These are phyloP conservation scores for Carcharodon carcharias DNA, from an alignment of 2,797 vertebrate species.

Conservation along the genomic window DNA sequence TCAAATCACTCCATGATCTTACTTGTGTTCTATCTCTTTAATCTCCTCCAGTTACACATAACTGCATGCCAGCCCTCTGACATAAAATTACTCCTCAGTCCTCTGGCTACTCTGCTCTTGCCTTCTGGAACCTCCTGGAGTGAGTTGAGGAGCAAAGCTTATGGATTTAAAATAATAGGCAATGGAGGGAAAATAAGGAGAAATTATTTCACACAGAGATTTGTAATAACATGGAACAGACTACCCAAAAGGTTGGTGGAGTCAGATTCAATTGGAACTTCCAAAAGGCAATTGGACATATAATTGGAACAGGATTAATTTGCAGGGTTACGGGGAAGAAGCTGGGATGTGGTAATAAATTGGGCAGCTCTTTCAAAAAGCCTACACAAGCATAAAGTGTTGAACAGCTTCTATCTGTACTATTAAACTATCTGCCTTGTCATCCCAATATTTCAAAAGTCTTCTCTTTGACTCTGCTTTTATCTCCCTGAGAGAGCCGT, in stretches of 20 bases:
- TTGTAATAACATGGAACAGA: not conserved
- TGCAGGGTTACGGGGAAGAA: not conserved
- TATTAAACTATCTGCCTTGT: not conserved
- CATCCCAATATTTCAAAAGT: not conserved
- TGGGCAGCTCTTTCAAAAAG: not conserved
- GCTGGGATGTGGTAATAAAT: not conserved
- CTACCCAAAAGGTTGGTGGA: not conserved
- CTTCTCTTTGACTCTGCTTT: not conserved
- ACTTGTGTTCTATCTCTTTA: not conserved
- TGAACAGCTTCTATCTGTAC: not conserved
- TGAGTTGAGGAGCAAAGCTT: not conserved
- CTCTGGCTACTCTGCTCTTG: not conserved
- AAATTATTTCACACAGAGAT: not conserved
- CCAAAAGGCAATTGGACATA: not conserved
- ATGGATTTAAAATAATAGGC: not conserved
- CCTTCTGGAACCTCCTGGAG: not conserved
- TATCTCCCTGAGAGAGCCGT: not conserved
- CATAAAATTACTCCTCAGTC: not conserved
- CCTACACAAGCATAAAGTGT: not conserved
- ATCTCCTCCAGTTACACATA: not conserved
- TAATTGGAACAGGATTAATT: not conserved
- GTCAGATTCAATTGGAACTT: not conserved
- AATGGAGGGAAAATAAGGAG: not conserved
- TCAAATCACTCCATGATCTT: not conserved
- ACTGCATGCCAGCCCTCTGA: not conserved